phyloP scores from a whole-genome alignment of 1,140 invertebrate species.

The Listronotus bonariensis region DNA sequence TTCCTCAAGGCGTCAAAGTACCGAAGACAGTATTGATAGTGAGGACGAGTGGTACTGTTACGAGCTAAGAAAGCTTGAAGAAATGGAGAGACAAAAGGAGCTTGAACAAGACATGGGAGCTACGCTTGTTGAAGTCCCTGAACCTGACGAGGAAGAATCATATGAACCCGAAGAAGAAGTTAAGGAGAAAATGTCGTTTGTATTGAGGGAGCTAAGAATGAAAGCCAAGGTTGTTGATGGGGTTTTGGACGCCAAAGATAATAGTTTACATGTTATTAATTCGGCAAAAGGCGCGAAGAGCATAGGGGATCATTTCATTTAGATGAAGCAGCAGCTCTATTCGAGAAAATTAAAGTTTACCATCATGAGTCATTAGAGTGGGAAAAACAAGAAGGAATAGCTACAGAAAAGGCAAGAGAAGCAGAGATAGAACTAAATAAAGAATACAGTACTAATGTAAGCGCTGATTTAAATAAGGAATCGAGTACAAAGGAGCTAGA shows the following conservation, averaged over 20 bases:
- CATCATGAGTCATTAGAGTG: conserved; percentile 45
- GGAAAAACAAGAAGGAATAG: conserved; percentile 49
- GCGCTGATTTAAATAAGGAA: no score
- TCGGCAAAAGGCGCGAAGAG: conserved; percentile 54
- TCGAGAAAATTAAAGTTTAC: conserved; percentile 60
- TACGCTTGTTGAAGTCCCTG: conserved; percentile 64
- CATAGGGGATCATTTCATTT: conserved; percentile 42
- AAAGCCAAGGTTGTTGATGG: conserved; percentile 63
- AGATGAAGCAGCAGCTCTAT: conserved; percentile 49
- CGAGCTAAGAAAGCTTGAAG: conserved; percentile 82
- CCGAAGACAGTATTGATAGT: conserved; percentile 90
- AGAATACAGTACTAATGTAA: no score
- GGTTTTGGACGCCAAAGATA: conserved; percentile 49
- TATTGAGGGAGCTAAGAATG: conserved; percentile 72
- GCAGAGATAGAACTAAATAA: conserved; percentile 14
- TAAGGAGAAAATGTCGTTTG: conserved; percentile 78
- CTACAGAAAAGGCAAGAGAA: conserved; percentile 35
- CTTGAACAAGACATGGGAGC: conserved; percentile 67
- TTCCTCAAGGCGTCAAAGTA: conserved; percentile 87
- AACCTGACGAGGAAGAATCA: conserved; percentile 55
- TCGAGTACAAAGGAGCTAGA: conserved; percentile 15
- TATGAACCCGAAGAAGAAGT: conserved; percentile 70
- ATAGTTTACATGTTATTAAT: conserved; percentile 53
- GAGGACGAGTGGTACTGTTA: conserved; percentile 94
- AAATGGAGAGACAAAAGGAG: conserved; percentile 78